Evolutionary conservation across 2,797 vertebrate species (phyloP).

Genomic region (Carduelis carduelis): DNA sequence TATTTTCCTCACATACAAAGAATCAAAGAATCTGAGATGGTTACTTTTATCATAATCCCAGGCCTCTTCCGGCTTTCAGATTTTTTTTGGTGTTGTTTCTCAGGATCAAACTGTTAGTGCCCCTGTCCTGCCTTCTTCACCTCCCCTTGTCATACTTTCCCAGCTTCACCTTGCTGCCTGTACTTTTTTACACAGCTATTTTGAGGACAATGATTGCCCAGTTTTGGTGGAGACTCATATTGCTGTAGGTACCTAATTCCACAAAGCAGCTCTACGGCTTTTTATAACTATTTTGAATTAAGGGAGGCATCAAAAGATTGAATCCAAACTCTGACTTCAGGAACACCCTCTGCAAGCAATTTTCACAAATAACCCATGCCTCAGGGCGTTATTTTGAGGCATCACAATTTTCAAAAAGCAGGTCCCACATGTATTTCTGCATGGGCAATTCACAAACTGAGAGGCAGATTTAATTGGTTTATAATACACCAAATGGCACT

Average conservation of each 20-base stretch:
- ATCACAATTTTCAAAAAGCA: not conserved
- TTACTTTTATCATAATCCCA: not conserved
- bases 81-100: not conserved
- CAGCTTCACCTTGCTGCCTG: not conserved
- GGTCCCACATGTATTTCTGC: not conserved
- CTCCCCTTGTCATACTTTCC: not conserved
- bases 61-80: not conserved
- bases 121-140: not conserved
- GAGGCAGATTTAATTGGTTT: not conserved
- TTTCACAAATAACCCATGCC: not conserved
- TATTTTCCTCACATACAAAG: not conserved
- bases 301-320: not conserved
- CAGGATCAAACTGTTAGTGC: not conserved
- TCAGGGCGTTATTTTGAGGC: not conserved
- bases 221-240: not conserved
- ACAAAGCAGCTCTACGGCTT: not conserved
- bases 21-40: not conserved
- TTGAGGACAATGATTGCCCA: not conserved
- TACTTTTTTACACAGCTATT: not conserved
- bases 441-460: not conserved
- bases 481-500: not conserved
- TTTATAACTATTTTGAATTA: not conserved
- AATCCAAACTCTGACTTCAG: not conserved
- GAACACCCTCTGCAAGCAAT: not conserved
- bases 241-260: not conserved